Evolutionary conservation across 2,888 invertebrate species (phyloP).

Genomic region (Yponomeuta malinellus): DNA sequence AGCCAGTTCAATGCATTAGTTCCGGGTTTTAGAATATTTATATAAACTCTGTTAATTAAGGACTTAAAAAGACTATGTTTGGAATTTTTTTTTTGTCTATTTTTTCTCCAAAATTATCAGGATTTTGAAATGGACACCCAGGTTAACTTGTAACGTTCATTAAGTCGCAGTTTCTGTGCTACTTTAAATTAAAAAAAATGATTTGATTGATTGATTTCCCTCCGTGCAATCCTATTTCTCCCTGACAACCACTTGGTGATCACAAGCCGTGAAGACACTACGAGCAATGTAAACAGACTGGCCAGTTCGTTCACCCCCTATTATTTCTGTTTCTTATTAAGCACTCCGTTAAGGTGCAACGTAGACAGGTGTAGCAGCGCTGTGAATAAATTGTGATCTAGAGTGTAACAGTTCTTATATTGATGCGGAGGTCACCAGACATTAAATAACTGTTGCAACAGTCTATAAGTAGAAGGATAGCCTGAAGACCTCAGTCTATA

Average conservation of each 20-base stretch:
- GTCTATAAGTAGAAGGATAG: neutral
- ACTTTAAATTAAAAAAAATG: too few species aligned
- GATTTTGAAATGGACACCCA: too few species aligned
- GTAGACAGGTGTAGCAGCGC: neutral
- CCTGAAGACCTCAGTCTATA: neutral
- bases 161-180: too few species aligned
- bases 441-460: neutral
- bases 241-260: neutral
- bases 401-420: neutral
- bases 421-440: neutral
- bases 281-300: neutral
- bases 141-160: too few species aligned
- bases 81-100: too few species aligned
- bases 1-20: too few species aligned
- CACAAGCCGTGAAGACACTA: neutral
- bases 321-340: constrained; percentile 1
- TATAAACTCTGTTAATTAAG: too few species aligned
- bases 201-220: too few species aligned
- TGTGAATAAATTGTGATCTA: neutral
- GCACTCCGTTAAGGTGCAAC: neutral
- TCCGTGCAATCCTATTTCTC: neutral
- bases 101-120: too few species aligned
- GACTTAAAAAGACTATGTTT: too few species aligned
- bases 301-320: constrained; percentile 1
- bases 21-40: too few species aligned